phyloP scores from a whole-genome alignment of 2,113 vertebrate genomes.

The Epinephelus lanceolatus region DNA sequence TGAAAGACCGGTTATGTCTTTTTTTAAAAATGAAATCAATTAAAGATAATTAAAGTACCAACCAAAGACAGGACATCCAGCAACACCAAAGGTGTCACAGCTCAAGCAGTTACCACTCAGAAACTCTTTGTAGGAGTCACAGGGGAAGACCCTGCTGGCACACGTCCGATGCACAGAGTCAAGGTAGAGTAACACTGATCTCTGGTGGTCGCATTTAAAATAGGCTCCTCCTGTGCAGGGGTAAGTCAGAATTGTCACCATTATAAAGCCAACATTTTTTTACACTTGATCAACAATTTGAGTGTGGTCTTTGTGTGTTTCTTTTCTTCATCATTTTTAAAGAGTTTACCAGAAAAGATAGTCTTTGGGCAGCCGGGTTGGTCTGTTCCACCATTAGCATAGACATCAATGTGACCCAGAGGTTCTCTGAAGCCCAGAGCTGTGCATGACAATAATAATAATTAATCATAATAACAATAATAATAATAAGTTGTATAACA shows the following conservation, averaged over 20 bases:
- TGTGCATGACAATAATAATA: conserved; percentile 54
- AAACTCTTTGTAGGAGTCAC: conserved; percentile 88
- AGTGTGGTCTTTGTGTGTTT: neutral
- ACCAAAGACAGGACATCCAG: conserved; percentile 92
- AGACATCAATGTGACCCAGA: conserved; percentile 94
- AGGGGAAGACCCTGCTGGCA: conserved; percentile 86
- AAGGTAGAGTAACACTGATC: conserved; percentile 90
- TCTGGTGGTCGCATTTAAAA: conserved; percentile 95
- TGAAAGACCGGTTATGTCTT: neutral
- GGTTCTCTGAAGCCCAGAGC: conserved; percentile 88
- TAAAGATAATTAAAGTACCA: conserved; percentile 52
- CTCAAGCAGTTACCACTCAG: conserved; percentile 88
- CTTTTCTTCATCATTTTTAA: neutral
- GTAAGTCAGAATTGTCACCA: neutral
- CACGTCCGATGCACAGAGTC: conserved; percentile 84
- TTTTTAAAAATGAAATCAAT: neutral
- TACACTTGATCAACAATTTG: neutral
- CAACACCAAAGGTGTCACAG: conserved; percentile 82
- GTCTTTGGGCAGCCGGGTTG: conserved; percentile 93
- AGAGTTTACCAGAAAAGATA: conserved; percentile 88
- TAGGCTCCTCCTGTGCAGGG: conserved; percentile 83
- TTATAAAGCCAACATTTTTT: neutral
- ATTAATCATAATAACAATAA: neutral
- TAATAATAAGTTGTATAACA: neutral
- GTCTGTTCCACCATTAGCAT: conserved; percentile 92